These are phyloP conservation scores for Bryconaethiops microstoma DNA, from an alignment of 2,797 vertebrate species.

Conservation along the genomic window DNA sequence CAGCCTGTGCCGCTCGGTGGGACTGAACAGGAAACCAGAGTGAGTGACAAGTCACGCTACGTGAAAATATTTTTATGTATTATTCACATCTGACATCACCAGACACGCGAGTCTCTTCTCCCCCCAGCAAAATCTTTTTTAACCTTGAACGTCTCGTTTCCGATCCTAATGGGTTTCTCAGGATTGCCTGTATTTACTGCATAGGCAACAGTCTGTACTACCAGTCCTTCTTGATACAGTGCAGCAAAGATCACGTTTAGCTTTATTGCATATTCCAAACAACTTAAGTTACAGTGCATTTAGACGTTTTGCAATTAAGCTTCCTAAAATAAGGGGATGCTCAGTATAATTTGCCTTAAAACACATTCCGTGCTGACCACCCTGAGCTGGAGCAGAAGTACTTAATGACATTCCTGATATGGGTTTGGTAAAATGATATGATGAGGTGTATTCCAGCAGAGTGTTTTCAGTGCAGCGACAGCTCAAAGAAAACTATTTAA, in stretches of 20 bases:
- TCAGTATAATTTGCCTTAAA: too few relatives aligned
- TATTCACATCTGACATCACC: not conserved
- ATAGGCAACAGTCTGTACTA: not conserved
- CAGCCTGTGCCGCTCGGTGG: constrained; percentile 87
- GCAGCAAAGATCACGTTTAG: not conserved
- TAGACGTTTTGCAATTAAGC: too few relatives aligned
- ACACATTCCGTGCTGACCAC: too few relatives aligned
- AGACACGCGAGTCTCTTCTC: too few relatives aligned
- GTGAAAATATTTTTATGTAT: not conserved
- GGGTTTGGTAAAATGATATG: too few relatives aligned
- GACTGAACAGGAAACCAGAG: constrained; percentile 91
- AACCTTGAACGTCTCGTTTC: not conserved
- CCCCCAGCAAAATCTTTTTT: not conserved
- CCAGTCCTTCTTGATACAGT: not conserved
- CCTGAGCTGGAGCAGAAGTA: too few relatives aligned
- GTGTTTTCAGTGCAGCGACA: not conserved
- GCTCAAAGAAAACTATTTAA: not conserved
- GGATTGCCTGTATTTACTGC: not conserved
- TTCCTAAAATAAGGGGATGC: too few relatives aligned
- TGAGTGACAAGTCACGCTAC: constrained; percentile 74
- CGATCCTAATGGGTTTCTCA: not conserved
- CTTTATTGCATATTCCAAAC: too few relatives aligned
- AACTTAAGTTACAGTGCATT: too few relatives aligned
- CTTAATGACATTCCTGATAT: too few relatives aligned
- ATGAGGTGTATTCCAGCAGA: too few relatives aligned